A percentile compares a stretch with the other conserved stretches of the same genome.
phyloP scores from a whole-genome alignment of 2,888 invertebrate genomes.

The Ferrisia virgata region DNA sequence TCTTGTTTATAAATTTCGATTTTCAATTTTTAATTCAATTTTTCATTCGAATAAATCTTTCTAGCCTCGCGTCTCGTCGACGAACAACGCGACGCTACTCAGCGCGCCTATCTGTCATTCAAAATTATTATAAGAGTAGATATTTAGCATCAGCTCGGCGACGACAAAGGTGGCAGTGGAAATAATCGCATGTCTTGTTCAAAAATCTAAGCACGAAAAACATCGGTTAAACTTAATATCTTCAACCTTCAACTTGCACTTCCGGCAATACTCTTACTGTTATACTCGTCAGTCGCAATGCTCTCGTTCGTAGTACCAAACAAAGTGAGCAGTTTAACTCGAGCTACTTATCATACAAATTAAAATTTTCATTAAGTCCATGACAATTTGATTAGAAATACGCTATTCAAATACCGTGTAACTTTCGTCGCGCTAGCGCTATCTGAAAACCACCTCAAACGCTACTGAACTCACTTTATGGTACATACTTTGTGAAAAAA shows the following conservation, averaged over 20 bases:
- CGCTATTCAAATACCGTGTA: neutral
- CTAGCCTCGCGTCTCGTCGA: neutral
- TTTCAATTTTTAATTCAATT: constrained; percentile 28
- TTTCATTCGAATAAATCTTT: neutral
- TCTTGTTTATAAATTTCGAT: constrained; percentile 18
- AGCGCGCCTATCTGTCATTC: neutral
- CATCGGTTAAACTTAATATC: neutral
- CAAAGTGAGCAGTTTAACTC: neutral
- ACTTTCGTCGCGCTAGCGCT: neutral
- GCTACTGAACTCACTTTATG: neutral
- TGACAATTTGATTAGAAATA: constrained; percentile 1
- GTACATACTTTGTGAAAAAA: neutral
- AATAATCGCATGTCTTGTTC: neutral
- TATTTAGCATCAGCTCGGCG: neutral
- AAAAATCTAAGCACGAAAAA: neutral
- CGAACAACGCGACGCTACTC: neutral
- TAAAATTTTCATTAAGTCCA: constrained; percentile 4
- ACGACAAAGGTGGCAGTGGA: neutral
- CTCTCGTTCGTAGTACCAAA: neutral
- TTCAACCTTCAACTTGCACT: constrained; percentile 19
- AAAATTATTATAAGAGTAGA: neutral
- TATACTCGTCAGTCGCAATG: neutral
- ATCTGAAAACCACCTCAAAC: constrained; percentile 5
- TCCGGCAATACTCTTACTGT: neutral
- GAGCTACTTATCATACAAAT: constrained; percentile 28